Conservation (phyloP, 2,113 vertebrate species). For the Pteropus alecto region DNA sequence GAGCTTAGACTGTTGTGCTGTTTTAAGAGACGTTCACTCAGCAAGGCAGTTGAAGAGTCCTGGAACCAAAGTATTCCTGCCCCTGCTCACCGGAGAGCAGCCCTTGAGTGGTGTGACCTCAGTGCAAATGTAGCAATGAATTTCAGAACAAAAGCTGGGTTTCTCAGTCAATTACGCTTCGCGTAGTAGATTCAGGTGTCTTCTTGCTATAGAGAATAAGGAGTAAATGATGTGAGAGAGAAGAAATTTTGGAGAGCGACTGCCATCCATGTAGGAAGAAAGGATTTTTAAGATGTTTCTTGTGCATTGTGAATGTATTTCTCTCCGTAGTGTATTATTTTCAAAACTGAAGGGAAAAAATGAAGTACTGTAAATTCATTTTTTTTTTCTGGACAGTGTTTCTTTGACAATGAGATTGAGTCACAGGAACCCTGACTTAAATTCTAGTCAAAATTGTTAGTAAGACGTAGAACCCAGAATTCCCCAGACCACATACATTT, state of each 20-base stretch:
- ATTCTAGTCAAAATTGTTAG: not conserved
- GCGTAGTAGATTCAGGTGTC: not conserved
- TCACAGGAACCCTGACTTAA: not conserved
- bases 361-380: constrained; percentile 9
- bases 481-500: not conserved
- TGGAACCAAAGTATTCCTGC: not conserved
- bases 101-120: not conserved
- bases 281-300: not conserved
- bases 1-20: not conserved
- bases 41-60: not conserved
- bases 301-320: not conserved
- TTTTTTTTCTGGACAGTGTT: not conserved
- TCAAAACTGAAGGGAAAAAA: not conserved
- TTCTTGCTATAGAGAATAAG: not conserved
- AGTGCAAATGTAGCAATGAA: not conserved
- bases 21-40: not conserved
- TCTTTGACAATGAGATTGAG: not conserved
- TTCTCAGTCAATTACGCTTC: not conserved
- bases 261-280: not conserved
- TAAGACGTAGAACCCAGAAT: not conserved
- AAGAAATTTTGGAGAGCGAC: not conserved
- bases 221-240: not conserved
- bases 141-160: not conserved
- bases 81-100: not conserved
- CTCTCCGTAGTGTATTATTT: not conserved